Conservation (phyloP, 2,797 vertebrate species). For the Rhabdophis nuchalis region DNA sequence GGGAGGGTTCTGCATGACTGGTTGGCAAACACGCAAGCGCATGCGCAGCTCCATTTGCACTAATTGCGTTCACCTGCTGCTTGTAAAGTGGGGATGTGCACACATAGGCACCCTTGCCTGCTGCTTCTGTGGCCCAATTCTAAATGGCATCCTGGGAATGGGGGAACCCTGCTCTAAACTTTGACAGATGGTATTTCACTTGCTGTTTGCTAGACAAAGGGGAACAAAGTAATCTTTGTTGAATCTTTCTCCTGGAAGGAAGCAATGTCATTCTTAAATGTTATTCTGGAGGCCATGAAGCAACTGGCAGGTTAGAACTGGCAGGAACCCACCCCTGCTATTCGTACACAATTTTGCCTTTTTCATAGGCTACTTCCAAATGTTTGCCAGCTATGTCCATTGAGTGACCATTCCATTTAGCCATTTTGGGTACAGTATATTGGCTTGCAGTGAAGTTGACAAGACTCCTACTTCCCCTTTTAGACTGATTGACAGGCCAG, state of each 20-base stretch:
- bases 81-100: too few species aligned
- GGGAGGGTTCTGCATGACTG: too few species aligned
- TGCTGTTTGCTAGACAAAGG: not conserved
- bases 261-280: not conserved
- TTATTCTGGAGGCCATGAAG: not conserved
- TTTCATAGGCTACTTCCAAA: not conserved
- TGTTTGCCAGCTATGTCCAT: not conserved
- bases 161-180: not conserved
- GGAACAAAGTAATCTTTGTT: not conserved
- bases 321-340: too few species aligned
- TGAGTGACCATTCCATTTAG: not conserved
- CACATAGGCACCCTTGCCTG: too few species aligned
- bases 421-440: not conserved
- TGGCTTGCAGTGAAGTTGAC: not conserved
- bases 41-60: too few species aligned
- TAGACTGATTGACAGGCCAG: not conserved
- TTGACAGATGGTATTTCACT: not conserved
- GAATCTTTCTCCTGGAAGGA: not conserved
- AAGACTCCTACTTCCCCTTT: not conserved
- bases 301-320: too few species aligned
- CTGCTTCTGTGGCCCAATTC: too few species aligned
- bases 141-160: too few species aligned
- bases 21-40: fast-evolving
- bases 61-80: too few species aligned
- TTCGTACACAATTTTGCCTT: not conserved